A percentile compares a stretch with the other conserved stretches of the same genome.
phyloP scores from a whole-genome alignment of 1,140 invertebrate species.

The Antheraea pernyi region DNA sequence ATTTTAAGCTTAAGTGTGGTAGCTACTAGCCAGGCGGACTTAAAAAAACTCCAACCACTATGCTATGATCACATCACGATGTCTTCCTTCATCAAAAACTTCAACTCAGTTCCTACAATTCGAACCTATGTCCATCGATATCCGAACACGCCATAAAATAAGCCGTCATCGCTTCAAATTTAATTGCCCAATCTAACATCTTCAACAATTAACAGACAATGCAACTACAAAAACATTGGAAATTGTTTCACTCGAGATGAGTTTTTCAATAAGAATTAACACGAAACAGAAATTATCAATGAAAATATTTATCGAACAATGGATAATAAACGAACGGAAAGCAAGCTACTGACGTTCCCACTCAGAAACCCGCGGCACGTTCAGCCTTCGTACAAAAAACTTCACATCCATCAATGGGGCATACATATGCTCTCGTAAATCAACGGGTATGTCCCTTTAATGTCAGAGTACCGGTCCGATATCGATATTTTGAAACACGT shows the following conservation, averaged over 20 bases:
- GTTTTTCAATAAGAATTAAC: neutral
- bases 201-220: too few species aligned
- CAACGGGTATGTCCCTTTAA: slow-evolving; percentile 9
- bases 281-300: neutral
- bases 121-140: too few species aligned
- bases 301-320: slow-evolving; percentile 3
- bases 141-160: too few species aligned
- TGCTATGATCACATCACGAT: too few species aligned
- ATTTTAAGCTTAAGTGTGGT: too few species aligned
- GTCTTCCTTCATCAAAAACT: too few species aligned
- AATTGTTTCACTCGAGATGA: neutral
- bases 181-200: too few species aligned
- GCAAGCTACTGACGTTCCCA: slow-evolving; percentile 5
- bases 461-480: slow-evolving; percentile 4
- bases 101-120: too few species aligned
- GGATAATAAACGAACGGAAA: neutral
- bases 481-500: neutral
- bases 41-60: too few species aligned
- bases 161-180: too few species aligned
- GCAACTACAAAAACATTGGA: too few species aligned
- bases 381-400: slow-evolving; percentile 4
- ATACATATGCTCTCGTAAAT: slow-evolving; percentile 11
- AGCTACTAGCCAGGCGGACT: too few species aligned
- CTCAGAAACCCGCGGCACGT: slow-evolving; percentile 14
- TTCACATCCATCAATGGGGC: slow-evolving; percentile 18